Evolutionary conservation across 2,113 vertebrate genomes (phyloP).

Genomic region (Entelurus aequoreus): DNA sequence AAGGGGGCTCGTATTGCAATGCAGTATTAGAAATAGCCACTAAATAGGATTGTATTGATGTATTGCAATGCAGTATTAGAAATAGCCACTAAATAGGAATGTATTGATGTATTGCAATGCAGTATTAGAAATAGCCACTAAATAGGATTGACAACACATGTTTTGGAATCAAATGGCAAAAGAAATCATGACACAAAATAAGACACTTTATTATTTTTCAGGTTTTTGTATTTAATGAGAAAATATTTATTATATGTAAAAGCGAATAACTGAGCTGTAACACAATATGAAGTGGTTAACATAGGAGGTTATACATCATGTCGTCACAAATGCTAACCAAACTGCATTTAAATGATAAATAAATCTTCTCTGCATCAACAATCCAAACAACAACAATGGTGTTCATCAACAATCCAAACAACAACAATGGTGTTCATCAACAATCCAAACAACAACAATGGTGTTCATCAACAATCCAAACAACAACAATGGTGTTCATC

Average conservation of each 20-base stretch:
- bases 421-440: conserved; percentile 34
- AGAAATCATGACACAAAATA: not conserved
- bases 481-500: conserved; percentile 13
- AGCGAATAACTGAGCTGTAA: conserved; percentile 82
- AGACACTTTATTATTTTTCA: conserved; percentile 30
- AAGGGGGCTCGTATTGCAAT: no score
- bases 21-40: no score
- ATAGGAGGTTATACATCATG: conserved; percentile 65
- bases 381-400: conserved; percentile 18
- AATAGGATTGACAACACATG: no score
- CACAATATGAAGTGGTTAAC: conserved; percentile 89
- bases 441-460: conserved; percentile 23
- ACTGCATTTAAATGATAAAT: conserved; percentile 56
- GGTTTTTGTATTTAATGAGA: conserved; percentile 90
- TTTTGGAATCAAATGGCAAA: not conserved
- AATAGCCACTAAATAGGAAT: no score
- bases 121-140: no score
- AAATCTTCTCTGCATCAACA: conserved; percentile 46
- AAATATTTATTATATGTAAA: conserved; percentile 85
- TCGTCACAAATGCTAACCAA: conserved; percentile 18
- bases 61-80: no score
- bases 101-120: no score
- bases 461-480: no score
- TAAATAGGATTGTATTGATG: no score
- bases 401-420: no score